Evolutionary conservation across 2,888 invertebrate species (phyloP), one percentile per base, ranked within the genome.

Genomic region (Pheosia tremula): DNA sequence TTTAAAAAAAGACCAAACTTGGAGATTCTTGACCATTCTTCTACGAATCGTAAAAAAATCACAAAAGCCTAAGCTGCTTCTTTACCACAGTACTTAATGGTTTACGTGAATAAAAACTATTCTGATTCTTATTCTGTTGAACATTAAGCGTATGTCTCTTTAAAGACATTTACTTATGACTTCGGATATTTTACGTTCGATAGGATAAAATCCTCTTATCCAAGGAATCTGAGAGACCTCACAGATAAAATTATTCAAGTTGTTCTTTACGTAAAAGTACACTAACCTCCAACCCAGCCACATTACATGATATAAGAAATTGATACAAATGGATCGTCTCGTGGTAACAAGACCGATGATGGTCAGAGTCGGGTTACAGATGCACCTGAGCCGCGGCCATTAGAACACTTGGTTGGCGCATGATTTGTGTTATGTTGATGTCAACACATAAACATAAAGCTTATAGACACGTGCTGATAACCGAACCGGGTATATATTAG

Each of bases 311-410:
- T 55, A 63, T 64, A 61, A 75, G 74, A 72, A 77, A 72, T 67
- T 72, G 74, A 80, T 78, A 80, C 74, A 69, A 65, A 59, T 68
- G 71, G 71, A 78, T 78, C 74, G 65, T 66, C 66, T 76, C 69
- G 59, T 66, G 71, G 83, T 83, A 83, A 83, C 67, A 55, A 72
- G 76, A 83, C 66, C 69, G 77, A 63, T 74, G 79, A 81, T 82
- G 82, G 81, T 80, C 66, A 74, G 83, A 62, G 65, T 84, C 71
- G 57, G 56, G 64, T 85, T 85, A 79, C 83, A 70, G 71, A 69
- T 61, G 76, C 80, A 83, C 77, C 69, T 78, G 78, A 75, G 66
- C 60, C 60, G 54, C 59, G 59, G 66, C 56, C 39, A 52, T 52
- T 39, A 56, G 60, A 59, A 64, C 60, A 64, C 60, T 39, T 56